phyloP scores from a whole-genome alignment of 2,113 vertebrate species.

The Nesogale talazaci region DNA sequence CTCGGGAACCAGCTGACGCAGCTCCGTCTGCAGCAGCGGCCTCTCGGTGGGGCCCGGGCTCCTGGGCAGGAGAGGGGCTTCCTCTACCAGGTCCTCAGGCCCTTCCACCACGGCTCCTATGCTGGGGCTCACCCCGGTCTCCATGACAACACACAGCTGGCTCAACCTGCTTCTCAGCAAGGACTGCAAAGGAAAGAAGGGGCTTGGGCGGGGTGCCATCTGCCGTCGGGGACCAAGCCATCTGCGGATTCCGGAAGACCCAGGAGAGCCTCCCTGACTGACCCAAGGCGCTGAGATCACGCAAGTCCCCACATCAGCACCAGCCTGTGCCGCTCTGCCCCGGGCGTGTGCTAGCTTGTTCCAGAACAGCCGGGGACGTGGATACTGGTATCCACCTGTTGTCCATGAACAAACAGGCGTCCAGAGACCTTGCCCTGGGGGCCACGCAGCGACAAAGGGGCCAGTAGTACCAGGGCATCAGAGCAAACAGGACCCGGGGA shows the following conservation, averaged over 20 bases:
- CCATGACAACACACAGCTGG: slow-evolving; percentile 83
- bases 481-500: not conserved
- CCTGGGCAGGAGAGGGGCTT: slow-evolving; percentile 80
- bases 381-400: not conserved
- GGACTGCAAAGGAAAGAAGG: slow-evolving; percentile 70
- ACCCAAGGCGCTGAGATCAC: fast-evolving
- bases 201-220: fast-evolving
- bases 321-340: not conserved
- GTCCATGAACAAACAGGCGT: not conserved
- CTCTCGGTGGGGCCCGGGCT: not conserved
- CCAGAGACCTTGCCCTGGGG: not conserved
- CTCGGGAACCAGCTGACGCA: slow-evolving; percentile 80
- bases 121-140: not conserved
- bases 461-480: not conserved
- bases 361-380: not conserved
- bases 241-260: not conserved
- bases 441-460: not conserved
- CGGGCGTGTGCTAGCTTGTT: not conserved
- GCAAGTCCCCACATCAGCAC: not conserved
- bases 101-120: not conserved
- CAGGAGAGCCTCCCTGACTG: too few species aligned
- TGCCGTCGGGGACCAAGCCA: not conserved
- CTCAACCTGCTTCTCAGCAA: slow-evolving; percentile 78
- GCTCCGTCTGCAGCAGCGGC: slow-evolving; percentile 67
- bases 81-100: slow-evolving; percentile 66